Percentiles rank a stretch among this genome's conserved stretches.
Conservation (phyloP, 2,797 vertebrate genomes). For the Oreortyx pictus region DNA sequence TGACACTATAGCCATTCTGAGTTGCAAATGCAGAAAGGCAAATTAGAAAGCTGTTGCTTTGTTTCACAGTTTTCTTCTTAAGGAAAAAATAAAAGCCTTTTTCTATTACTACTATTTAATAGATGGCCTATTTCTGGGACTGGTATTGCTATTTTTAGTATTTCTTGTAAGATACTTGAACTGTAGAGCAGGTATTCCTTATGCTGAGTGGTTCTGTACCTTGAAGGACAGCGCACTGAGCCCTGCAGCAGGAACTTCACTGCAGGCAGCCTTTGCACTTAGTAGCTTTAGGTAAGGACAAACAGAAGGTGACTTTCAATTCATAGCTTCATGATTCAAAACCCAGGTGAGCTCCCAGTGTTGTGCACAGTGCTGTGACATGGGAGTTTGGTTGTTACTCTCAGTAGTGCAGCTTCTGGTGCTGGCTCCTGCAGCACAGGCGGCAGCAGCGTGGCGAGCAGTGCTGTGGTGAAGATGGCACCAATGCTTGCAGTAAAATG, state of each 20-base stretch:
- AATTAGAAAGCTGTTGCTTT: not conserved
- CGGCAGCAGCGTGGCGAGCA: slow-evolving; percentile 16
- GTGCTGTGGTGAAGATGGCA: not conserved
- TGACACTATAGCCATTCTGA: not conserved
- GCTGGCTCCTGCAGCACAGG: not conserved
- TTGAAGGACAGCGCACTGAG: accelerated
- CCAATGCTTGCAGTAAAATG: not conserved
- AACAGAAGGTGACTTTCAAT: accelerated
- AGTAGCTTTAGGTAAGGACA: not conserved
- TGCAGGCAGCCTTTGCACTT: not conserved
- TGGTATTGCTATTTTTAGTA: not conserved
- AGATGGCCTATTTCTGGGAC: not conserved
- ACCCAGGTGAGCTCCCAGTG: not conserved
- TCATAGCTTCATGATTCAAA: not conserved
- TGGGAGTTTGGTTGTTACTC: not conserved
- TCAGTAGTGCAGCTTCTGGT: not conserved
- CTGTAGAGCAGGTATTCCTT: not conserved
- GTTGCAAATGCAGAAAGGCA: not conserved
- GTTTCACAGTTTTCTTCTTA: not conserved
- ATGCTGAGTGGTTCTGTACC: not conserved
- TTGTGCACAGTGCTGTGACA: accelerated
- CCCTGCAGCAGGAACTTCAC: not conserved
- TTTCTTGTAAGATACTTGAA: not conserved
- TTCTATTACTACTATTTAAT: not conserved
- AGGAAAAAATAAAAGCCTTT: not conserved